Conservation (phyloP, 2,113 vertebrate genomes). For the Rhea americana region DNA sequence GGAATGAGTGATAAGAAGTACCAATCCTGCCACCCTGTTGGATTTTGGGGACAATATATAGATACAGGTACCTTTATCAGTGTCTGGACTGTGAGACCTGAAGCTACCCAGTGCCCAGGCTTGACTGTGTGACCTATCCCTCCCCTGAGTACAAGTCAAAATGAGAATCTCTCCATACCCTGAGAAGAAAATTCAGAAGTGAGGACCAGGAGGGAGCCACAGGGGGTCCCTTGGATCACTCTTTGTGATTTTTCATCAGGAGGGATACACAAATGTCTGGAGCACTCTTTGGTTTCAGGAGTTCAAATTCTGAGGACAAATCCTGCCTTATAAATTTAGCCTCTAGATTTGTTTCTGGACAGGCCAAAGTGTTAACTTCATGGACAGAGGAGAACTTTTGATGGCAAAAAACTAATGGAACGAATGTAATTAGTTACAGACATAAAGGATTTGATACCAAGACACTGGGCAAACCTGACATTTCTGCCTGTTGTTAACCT, state of each 20-base stretch:
- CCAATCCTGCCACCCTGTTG: no score
- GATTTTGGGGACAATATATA: neutral
- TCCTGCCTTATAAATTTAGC: neutral
- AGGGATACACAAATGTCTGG: neutral
- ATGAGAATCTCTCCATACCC: neutral
- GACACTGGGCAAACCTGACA: neutral
- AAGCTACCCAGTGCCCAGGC: neutral
- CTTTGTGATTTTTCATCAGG: neutral
- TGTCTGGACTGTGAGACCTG: neutral
- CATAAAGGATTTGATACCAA: rapidly evolving
- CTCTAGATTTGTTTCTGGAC: no score
- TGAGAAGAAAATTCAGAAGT: neutral
- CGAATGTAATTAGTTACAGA: neutral
- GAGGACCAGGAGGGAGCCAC: neutral
- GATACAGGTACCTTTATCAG: neutral
- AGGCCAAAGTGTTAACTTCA: neutral
- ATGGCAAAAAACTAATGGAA: neutral
- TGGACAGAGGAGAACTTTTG: neutral
- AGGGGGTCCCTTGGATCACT: neutral
- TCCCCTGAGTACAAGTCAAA: neutral
- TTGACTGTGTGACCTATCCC: neutral
- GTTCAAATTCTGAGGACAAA: neutral
- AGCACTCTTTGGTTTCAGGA: neutral
- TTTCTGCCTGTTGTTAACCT: neutral
- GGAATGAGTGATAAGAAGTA: no score